phyloP scores from a whole-genome alignment of 2,888 invertebrate species.

The Sphinx pinastri region DNA sequence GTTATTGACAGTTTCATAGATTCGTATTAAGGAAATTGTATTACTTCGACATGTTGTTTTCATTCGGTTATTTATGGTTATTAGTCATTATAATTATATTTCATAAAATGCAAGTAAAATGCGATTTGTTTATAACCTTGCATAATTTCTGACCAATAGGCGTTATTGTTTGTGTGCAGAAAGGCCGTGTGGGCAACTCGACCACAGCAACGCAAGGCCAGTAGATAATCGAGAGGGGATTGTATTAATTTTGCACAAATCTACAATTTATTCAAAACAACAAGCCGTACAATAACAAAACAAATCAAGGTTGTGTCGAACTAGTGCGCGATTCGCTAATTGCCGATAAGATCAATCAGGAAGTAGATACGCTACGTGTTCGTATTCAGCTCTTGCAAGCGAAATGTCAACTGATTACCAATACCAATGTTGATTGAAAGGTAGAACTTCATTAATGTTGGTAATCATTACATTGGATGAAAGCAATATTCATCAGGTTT shows the following conservation, averaged over 20 bases:
- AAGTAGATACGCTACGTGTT: background rate
- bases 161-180: constrained; percentile 49
- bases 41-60: background rate
- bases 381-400: background rate
- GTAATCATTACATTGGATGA: no score
- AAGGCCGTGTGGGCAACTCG: constrained; percentile 51
- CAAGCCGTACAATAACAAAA: constrained; percentile 47
- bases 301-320: constrained; percentile 45
- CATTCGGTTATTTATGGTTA: background rate
- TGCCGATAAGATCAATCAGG: constrained; percentile 15
- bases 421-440: background rate
- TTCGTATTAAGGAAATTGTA: background rate
- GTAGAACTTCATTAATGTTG: no score
- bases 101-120: constrained; percentile 3
- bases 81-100: background rate
- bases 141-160: constrained; percentile 12
- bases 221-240: constrained; percentile 48
- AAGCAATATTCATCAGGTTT: no score
- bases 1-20: background rate
- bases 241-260: constrained; percentile 43
- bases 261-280: constrained; percentile 38
- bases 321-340: constrained; percentile 31
- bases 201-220: constrained; percentile 61
- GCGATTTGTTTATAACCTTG: constrained; percentile 24
- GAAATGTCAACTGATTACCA: background rate